Percentiles rank a stretch among this genome's conserved stretches.
Conservation (phyloP, 2,888 invertebrate species). For the Scaptomyza cyrtandrae region DNA sequence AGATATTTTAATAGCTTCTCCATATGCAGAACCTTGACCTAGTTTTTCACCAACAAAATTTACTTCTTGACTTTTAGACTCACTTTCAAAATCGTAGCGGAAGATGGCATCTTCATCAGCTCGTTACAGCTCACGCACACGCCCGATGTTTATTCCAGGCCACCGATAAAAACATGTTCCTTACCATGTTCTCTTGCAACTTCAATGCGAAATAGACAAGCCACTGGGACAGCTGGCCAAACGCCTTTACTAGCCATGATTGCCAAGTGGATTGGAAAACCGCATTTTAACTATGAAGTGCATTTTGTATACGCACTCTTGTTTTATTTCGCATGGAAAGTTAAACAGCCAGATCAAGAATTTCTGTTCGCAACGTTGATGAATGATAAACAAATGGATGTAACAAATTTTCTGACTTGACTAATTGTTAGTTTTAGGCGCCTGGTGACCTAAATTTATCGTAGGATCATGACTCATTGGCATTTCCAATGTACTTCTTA, state of each 20-base stretch:
- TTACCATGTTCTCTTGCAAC: slow-evolving; percentile 25
- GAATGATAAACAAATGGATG: slow-evolving; percentile 16
- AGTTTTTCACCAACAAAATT: slow-evolving; percentile 11
- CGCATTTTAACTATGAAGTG: slow-evolving; percentile 33
- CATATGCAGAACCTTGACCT: slow-evolving; percentile 66
- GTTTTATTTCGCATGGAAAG: slow-evolving; percentile 64
- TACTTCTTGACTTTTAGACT: slow-evolving; percentile 53
- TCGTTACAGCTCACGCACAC: slow-evolving; percentile 45
- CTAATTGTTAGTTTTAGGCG: slow-evolving; percentile 9
- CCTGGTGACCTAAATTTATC: slow-evolving; percentile 50
- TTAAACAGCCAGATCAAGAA: slow-evolving; percentile 40
- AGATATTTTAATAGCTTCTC: slow-evolving; percentile 40
- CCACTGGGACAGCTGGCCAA: slow-evolving; percentile 32
- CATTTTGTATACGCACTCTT: slow-evolving; percentile 52
- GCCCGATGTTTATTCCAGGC: slow-evolving; percentile 13
- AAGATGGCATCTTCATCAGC: slow-evolving; percentile 24
- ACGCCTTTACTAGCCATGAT: slow-evolving; percentile 27
- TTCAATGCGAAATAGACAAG: slow-evolving; percentile 32
- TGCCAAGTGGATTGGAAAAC: slow-evolving; percentile 73
- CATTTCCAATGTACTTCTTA: slow-evolving; percentile 25
- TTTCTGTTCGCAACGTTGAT: neutral
- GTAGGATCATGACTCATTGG: slow-evolving; percentile 59
- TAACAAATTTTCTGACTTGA: slow-evolving; percentile 41
- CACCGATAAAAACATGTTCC: slow-evolving; percentile 61
- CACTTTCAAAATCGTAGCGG: slow-evolving; percentile 58